Evolutionary conservation across 2,113 vertebrate genomes (phyloP).

Genomic region (Neodon shergylaensis): DNA sequence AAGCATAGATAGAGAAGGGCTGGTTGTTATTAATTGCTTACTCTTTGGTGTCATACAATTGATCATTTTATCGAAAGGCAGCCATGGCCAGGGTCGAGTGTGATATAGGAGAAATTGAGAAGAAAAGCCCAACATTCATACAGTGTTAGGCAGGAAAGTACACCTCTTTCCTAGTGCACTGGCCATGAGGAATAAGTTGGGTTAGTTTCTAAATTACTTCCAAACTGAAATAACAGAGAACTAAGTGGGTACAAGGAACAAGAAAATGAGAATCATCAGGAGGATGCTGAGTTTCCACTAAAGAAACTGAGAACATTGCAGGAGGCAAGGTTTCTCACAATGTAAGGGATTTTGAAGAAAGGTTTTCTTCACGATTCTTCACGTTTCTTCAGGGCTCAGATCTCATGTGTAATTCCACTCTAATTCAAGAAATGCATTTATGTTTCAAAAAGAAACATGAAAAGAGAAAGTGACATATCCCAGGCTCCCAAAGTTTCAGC

Average conservation of each 20-base stretch:
- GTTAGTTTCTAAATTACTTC: background rate
- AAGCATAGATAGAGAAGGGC: background rate
- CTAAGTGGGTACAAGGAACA: rapidly evolving
- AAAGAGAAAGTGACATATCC: background rate
- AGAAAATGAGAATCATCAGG: background rate
- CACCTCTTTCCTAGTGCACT: background rate
- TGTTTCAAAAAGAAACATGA: background rate
- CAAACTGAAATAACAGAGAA: background rate
- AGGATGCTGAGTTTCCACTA: background rate
- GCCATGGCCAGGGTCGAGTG: background rate
- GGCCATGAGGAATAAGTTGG: background rate
- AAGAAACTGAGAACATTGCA: background rate
- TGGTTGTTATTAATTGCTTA: background rate
- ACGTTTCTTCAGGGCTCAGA: background rate
- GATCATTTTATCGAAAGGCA: background rate
- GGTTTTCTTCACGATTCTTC: background rate
- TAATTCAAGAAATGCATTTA: background rate
- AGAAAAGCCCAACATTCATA: background rate
- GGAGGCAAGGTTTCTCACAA: background rate
- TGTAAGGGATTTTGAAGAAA: background rate
- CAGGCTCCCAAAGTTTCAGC: background rate
- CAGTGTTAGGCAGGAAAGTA: background rate
- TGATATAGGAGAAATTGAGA: background rate
- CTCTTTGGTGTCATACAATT: background rate
- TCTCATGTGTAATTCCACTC: background rate